A percentile compares a stretch with the other conserved stretches of the same genome.
Conservation (phyloP, 37 sponge, comb jelly and placozoan genomes). For the Petrosia ficiformis region DNA sequence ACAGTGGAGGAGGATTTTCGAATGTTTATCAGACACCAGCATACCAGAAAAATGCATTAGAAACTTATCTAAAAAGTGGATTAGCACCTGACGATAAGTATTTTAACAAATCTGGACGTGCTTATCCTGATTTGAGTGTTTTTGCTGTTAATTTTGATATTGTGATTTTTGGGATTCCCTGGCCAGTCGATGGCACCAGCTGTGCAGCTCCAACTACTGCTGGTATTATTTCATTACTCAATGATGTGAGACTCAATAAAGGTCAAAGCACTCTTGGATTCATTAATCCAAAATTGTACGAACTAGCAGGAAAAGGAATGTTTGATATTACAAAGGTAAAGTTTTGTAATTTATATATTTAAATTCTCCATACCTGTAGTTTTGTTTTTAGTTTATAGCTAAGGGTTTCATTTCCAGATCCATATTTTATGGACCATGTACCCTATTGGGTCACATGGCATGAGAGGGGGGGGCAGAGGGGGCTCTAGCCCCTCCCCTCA, state of each 20-base stretch:
- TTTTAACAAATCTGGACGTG: constrained; percentile 81
- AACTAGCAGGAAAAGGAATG: constrained; percentile 59
- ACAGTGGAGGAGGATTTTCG: constrained; percentile 92
- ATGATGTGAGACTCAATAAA: constrained; percentile 81
- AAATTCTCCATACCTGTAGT: too few relatives aligned
- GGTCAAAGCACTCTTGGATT: constrained; percentile 87
- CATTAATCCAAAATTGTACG: constrained; percentile 93
- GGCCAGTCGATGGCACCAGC: constrained; percentile 79
- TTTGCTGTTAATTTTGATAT: constrained; percentile 76
- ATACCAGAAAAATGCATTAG: constrained; percentile 78
- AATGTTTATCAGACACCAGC: constrained; percentile 66
- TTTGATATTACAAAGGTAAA: constrained; percentile 65
- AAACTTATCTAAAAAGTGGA: constrained; percentile 67
- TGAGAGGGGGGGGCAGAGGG: too few relatives aligned
- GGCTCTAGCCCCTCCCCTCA: too few relatives aligned
- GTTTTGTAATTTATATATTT: constrained; percentile 4
- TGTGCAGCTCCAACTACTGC: constrained; percentile 87
- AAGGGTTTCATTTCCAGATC: too few relatives aligned
- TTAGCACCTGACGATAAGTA: constrained; percentile 42
- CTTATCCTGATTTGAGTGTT: constrained; percentile 90
- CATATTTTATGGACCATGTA: too few relatives aligned
- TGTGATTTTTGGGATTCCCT: constrained; percentile 19
- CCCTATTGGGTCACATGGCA: too few relatives aligned
- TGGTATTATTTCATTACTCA: constrained; percentile 79
- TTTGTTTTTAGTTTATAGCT: too few relatives aligned